Conservation (phyloP, 2,113 vertebrate genomes). For the Oriolus oriolus region DNA sequence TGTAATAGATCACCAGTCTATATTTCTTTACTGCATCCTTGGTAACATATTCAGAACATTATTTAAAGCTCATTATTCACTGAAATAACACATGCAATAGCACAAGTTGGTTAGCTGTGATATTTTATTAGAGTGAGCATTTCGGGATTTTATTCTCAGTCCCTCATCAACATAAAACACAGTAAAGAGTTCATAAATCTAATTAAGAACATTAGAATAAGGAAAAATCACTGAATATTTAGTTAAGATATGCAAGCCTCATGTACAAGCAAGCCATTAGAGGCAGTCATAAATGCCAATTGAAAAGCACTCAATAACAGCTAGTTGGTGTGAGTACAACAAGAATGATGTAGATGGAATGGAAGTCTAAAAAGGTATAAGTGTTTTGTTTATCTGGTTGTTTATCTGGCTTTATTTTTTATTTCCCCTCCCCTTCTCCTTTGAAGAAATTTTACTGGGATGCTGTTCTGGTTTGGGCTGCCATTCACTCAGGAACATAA, state of each 20-base stretch:
- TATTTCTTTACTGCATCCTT: slow-evolving; percentile 70
- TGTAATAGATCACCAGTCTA: slow-evolving; percentile 66
- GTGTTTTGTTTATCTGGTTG: not conserved
- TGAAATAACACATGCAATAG: slow-evolving; percentile 71
- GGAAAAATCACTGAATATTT: slow-evolving; percentile 59
- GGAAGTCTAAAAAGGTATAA: not conserved
- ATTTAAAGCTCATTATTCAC: slow-evolving; percentile 77
- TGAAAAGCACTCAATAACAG: slow-evolving; percentile 51
- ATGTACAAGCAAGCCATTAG: slow-evolving; percentile 45
- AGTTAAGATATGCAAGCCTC: slow-evolving; percentile 54
- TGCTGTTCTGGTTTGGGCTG: not conserved
- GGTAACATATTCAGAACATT: slow-evolving; percentile 72
- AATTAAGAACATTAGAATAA: slow-evolving; percentile 73
- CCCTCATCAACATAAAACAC: slow-evolving; percentile 72
- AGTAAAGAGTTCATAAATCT: slow-evolving; percentile 76
- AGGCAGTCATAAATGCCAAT: slow-evolving; percentile 48
- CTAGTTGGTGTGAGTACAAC: not conserved
- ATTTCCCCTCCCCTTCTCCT: not conserved
- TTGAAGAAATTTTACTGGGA: not conserved
- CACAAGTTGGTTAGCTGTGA: slow-evolving; percentile 69
- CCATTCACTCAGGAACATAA: not conserved
- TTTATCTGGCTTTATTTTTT: not conserved
- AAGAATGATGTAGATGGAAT: not conserved
- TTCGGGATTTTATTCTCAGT: slow-evolving; percentile 58
- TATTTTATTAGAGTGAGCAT: slow-evolving; percentile 70